Conservation (phyloP, 2,888 invertebrate genomes). For the Drosophila pegasa region DNA sequence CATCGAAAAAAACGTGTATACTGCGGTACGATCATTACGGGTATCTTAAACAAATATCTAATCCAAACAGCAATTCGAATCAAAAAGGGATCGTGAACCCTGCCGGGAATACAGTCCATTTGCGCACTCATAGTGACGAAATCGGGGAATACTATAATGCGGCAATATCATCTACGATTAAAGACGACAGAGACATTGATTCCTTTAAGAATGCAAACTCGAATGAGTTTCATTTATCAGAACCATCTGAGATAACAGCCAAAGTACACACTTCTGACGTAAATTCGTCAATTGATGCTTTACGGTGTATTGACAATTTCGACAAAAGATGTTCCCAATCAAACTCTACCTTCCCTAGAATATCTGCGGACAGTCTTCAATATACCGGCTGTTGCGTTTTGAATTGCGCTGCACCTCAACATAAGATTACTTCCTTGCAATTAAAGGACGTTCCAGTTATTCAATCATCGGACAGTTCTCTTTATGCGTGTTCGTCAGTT, state of each 20-base stretch:
- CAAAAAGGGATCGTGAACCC: conserved; percentile 6
- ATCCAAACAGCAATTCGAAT: conserved; percentile 5
- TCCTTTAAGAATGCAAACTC: background rate
- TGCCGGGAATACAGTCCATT: background rate
- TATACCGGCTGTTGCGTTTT: conserved; percentile 17
- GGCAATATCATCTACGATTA: background rate
- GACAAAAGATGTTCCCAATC: conserved; percentile 62
- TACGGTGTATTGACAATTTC: conserved; percentile 67
- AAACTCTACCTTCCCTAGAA: conserved; percentile 46
- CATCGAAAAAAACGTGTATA: conserved; percentile 51
- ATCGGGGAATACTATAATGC: conserved; percentile 14
- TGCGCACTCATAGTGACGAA: conserved; percentile 17
- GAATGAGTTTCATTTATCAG: conserved; percentile 4
- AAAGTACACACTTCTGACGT: conserved; percentile 21
- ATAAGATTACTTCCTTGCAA: conserved; percentile 42
- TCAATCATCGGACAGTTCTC: conserved; percentile 77
- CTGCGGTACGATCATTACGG: conserved; percentile 81
- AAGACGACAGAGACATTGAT: background rate
- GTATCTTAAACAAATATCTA: conserved; percentile 64
- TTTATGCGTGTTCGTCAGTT: conserved; percentile 67
- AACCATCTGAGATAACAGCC: conserved; percentile 7
- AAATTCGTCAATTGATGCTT: conserved; percentile 36
- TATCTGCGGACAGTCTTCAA: conserved; percentile 29
- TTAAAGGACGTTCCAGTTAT: conserved; percentile 74
- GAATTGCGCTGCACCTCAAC: conserved; percentile 24